These are phyloP conservation scores for Mythimna lalbum DNA, from an alignment of 2,888 invertebrate genomes.

Conservation along the genomic window DNA sequence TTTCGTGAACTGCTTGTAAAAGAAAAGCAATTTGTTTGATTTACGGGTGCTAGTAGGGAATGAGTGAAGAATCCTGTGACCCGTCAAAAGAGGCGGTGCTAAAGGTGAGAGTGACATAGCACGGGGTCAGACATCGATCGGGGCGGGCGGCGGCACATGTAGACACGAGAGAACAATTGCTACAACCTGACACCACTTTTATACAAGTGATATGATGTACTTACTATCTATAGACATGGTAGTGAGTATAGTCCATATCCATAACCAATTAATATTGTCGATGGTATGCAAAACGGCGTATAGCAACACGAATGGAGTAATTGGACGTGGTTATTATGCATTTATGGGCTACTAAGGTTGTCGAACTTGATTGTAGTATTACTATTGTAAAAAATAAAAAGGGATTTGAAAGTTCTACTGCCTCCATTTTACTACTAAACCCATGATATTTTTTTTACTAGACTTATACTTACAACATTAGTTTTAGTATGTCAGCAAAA, in stretches of 20 bases:
- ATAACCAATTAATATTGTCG: conserved; percentile 63
- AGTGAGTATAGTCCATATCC: conserved; percentile 55
- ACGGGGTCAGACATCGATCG: conserved; percentile 88
- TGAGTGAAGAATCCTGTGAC: conserved; percentile 67
- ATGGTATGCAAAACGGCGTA: conserved; percentile 57
- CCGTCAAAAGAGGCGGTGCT: conserved; percentile 78
- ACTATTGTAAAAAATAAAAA: not conserved
- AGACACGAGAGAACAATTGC: conserved; percentile 73
- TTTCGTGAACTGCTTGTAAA: conserved; percentile 5
- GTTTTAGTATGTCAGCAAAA: too few relatives aligned
- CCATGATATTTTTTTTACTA: not conserved
- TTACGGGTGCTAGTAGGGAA: conserved; percentile 50
- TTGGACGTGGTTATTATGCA: conserved; percentile 45
- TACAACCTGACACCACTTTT: conserved; percentile 68
- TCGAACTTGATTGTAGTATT: conserved; percentile 39
- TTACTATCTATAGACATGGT: conserved; percentile 52
- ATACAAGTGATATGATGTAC: conserved; percentile 57
- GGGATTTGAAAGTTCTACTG: not conserved
- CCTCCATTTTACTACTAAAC: not conserved
- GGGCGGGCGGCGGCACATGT: conserved; percentile 69
- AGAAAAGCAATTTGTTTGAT: conserved; percentile 53
- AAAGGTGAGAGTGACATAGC: conserved; percentile 81
- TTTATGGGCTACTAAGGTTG: conserved; percentile 44
- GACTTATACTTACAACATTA: too few relatives aligned
- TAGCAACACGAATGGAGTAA: conserved; percentile 43